Percentiles rank a stretch among this genome's conserved stretches.
These are phyloP conservation scores for Ochotona princeps DNA, from an alignment of 2,113 vertebrate species.

Conservation along the genomic window DNA sequence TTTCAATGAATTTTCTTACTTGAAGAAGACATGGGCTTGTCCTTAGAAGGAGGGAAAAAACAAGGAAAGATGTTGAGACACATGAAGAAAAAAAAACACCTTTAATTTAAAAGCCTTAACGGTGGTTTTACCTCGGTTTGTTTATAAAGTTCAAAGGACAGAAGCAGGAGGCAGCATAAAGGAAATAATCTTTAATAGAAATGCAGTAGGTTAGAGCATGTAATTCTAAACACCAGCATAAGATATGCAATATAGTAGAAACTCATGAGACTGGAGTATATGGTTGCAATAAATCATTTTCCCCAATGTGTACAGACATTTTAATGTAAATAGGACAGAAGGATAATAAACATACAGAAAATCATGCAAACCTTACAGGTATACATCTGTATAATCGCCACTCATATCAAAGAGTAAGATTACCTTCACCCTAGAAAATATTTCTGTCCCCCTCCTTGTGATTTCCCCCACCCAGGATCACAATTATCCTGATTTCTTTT, in stretches of 20 bases:
- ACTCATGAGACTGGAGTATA: neutral
- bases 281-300: neutral
- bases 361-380: neutral
- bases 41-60: neutral
- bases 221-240: neutral
- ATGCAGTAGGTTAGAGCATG: accelerated
- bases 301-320: neutral
- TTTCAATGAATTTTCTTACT: neutral
- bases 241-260: neutral
- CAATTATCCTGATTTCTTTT: neutral
- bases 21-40: neutral
- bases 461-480: neutral
- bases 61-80: neutral
- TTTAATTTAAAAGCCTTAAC: neutral
- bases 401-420: neutral
- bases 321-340: neutral
- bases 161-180: neutral
- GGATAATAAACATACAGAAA: neutral
- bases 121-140: neutral
- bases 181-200: neutral
- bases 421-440: neutral
- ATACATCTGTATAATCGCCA: neutral
- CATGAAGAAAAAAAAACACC: too few species aligned
- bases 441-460: neutral
- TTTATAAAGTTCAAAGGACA: neutral